Conservation (phyloP, 2,888 invertebrate genomes). For the Drosophila trichaetosa region DNA sequence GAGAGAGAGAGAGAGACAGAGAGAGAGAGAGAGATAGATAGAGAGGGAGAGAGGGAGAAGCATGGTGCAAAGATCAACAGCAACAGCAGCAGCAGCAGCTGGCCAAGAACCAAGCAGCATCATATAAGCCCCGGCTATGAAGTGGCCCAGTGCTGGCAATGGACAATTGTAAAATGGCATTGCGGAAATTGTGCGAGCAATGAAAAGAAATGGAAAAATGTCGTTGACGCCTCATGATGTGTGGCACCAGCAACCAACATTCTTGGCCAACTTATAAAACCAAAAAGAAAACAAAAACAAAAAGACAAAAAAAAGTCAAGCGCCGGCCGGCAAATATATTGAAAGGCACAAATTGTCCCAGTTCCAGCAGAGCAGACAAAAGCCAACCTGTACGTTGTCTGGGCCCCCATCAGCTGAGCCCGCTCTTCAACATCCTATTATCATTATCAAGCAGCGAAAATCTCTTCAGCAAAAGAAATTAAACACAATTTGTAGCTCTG, state of each 20-base stretch:
- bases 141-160: slow-evolving; percentile 31
- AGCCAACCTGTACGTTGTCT: slow-evolving; percentile 37
- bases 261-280: slow-evolving; percentile 60
- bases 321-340: slow-evolving; percentile 43
- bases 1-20: not conserved
- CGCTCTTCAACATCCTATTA: slow-evolving; percentile 3
- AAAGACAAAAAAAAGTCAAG: slow-evolving; percentile 28
- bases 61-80: slow-evolving; percentile 50
- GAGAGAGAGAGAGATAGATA: no score
- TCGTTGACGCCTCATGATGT: slow-evolving; percentile 41
- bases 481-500: slow-evolving; percentile 65
- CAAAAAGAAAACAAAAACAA: slow-evolving; percentile 20
- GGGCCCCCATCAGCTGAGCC: not conserved
- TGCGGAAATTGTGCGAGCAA: slow-evolving; percentile 74
- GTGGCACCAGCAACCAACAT: slow-evolving; percentile 46
- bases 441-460: slow-evolving; percentile 12
- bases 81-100: slow-evolving; percentile 18
- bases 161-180: slow-evolving; percentile 74
- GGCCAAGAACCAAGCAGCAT: slow-evolving; percentile 40
- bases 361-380: slow-evolving; percentile 57
- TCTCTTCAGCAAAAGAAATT: slow-evolving; percentile 60
- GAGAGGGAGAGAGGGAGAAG: not conserved
- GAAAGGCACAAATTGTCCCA: slow-evolving; percentile 73
- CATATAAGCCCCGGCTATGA: slow-evolving; percentile 23
- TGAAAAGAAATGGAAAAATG: slow-evolving; percentile 61